These are phyloP conservation scores for Chanos chanos DNA, from an alignment of 2,797 vertebrate species.

Conservation along the genomic window DNA sequence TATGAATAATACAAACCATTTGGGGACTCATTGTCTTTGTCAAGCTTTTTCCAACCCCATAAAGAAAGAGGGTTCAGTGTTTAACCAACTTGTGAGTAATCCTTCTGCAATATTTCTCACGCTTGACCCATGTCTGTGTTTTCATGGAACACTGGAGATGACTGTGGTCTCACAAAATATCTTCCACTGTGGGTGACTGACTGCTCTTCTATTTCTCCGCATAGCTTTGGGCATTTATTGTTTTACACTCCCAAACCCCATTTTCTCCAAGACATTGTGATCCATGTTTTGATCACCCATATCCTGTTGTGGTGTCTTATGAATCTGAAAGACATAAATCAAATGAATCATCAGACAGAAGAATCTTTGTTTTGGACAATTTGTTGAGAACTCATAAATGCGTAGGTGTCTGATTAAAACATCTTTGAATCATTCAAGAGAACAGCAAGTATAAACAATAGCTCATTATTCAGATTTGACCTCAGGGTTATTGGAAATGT, in stretches of 20 bases:
- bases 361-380: not conserved
- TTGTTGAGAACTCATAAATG: not conserved
- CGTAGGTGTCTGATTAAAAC: constrained; percentile 2
- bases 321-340: constrained; percentile 6
- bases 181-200: constrained; percentile 16
- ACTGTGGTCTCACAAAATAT: constrained; percentile 29
- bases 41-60: too few relatives aligned
- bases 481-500: not conserved
- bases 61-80: not conserved
- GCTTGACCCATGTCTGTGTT: constrained; percentile 23
- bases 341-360: constrained; percentile 11
- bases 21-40: too few relatives aligned
- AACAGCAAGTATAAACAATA: not conserved
- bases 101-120: not conserved
- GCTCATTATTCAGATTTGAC: not conserved
- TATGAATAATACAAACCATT: too few relatives aligned
- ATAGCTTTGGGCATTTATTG: constrained; percentile 7
- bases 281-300: not conserved
- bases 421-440: not conserved
- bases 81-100: not conserved
- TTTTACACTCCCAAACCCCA: constrained; percentile 13
- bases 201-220: not conserved
- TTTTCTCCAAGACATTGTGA: constrained; percentile 21
- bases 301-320: not conserved
- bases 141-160: constrained; percentile 23